Percentiles rank a stretch among this genome's conserved stretches.
phyloP scores from a whole-genome alignment of 2,888 invertebrate species.

The Lamproptera curius region DNA sequence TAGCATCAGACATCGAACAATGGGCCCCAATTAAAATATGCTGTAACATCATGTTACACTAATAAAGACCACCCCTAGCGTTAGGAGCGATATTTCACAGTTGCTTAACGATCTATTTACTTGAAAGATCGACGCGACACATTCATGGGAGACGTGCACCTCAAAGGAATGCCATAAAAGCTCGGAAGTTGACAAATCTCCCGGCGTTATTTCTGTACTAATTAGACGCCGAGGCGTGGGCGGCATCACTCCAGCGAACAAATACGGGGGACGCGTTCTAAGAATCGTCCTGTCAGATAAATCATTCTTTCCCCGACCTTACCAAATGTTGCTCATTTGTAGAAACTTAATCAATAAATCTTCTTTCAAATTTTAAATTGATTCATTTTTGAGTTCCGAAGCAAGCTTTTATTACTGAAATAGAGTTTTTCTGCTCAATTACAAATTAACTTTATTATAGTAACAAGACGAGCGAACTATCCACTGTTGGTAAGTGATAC shows the following conservation, averaged over 20 bases:
- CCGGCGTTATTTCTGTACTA: slow-evolving; percentile 73
- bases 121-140: slow-evolving; percentile 44
- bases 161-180: slow-evolving; percentile 68
- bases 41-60: slow-evolving; percentile 22
- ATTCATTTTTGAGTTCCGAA: no score
- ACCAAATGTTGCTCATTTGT: slow-evolving; percentile 16
- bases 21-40: slow-evolving; percentile 20
- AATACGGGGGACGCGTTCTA: slow-evolving; percentile 20
- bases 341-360: slow-evolving; percentile 15
- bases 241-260: slow-evolving; percentile 51
- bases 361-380: slow-evolving; percentile 1
- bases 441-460: no score
- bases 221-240: slow-evolving; percentile 66
- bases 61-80: slow-evolving; percentile 52
- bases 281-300: slow-evolving; percentile 14
- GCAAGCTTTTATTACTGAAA: no score
- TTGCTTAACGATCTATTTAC: slow-evolving; percentile 67
- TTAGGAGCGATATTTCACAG: slow-evolving; percentile 60
- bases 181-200: slow-evolving; percentile 76
- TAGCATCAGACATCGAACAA: slow-evolving; percentile 6
- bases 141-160: slow-evolving; percentile 41
- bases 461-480: no score
- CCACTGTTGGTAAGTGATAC: no score
- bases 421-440: no score
- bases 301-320: slow-evolving; percentile 18